These are phyloP conservation scores for Leucophenga montana DNA, from an alignment of 2,888 invertebrate genomes.

Conservation along the genomic window DNA sequence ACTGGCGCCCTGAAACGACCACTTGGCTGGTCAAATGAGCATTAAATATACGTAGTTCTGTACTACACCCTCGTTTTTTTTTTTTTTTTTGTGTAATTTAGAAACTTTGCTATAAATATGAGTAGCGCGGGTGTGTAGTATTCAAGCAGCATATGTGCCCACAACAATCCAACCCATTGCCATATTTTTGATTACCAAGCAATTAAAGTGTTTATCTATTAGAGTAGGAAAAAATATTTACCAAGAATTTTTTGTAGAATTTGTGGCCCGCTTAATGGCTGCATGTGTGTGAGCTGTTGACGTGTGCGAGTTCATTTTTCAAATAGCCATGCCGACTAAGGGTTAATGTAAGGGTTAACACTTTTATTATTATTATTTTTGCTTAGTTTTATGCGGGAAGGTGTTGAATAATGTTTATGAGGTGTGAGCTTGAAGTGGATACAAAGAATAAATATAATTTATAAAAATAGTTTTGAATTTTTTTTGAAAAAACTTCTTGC, in stretches of 20 bases:
- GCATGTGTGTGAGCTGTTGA: no score
- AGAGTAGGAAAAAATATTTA: no score
- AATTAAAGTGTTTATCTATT: slow-evolving; percentile 47
- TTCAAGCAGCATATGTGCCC: slow-evolving; percentile 48
- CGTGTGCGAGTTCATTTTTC: slow-evolving; percentile 21
- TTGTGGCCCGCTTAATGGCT: no score
- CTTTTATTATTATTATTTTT: slow-evolving; percentile 10
- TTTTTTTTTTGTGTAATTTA: no score
- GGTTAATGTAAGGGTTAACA: slow-evolving; percentile 31
- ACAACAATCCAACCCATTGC: slow-evolving; percentile 23
- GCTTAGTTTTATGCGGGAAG: not conserved
- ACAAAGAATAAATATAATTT: slow-evolving; percentile 1
- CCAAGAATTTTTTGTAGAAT: not conserved
- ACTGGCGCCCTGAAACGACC: slow-evolving; percentile 40
- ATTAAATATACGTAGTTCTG: not conserved
- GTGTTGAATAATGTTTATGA: slow-evolving; percentile 19
- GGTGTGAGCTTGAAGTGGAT: no score
- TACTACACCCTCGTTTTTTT: no score
- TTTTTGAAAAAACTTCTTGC: slow-evolving; percentile 5
- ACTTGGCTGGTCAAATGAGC: slow-evolving; percentile 46
- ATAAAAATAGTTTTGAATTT: not conserved
- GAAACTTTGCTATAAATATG: slow-evolving; percentile 21
- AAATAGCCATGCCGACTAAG: slow-evolving; percentile 16
- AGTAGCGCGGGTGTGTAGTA: not conserved
- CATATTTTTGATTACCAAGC: slow-evolving; percentile 58